These are phyloP conservation scores for Caenorhabditis doughertyi DNA, from an alignment of 2,888 invertebrate genomes.

Conservation along the genomic window DNA sequence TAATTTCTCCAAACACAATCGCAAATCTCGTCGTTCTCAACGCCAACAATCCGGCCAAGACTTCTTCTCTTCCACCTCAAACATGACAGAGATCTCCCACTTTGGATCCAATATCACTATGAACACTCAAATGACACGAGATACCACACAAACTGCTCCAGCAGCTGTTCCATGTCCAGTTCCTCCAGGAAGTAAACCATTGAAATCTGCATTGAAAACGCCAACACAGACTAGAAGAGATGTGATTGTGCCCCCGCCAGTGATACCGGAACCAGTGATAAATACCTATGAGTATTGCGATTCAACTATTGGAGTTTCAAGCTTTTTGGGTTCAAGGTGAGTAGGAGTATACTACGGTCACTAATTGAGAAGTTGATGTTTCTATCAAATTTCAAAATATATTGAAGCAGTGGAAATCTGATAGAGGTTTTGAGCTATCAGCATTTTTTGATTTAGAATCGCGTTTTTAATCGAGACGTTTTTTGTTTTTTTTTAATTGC, in stretches of 20 bases:
- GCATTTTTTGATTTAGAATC: too few relatives aligned
- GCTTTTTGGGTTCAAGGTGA: conserved; percentile 60
- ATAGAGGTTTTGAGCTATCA: too few relatives aligned
- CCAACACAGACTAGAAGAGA: conserved; percentile 43
- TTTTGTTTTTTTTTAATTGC: not conserved
- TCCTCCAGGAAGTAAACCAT: conserved; percentile 42
- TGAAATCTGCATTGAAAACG: conserved; percentile 73
- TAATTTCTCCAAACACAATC: conserved; percentile 74
- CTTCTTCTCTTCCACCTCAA: conserved; percentile 69
- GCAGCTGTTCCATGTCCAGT: conserved; percentile 52
- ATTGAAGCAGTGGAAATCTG: too few relatives aligned
- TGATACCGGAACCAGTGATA: conserved; percentile 27
- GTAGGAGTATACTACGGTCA: too few relatives aligned
- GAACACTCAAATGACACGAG: conserved; percentile 61
- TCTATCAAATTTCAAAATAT: too few relatives aligned
- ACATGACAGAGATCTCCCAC: conserved; percentile 67
- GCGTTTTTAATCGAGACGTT: not conserved
- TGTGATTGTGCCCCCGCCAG: conserved; percentile 16
- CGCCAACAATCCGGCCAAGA: conserved; percentile 56
- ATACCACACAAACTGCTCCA: conserved; percentile 57
- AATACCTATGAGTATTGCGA: conserved; percentile 71
- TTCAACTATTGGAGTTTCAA: conserved; percentile 67
- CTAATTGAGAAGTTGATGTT: too few relatives aligned
- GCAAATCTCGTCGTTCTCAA: conserved; percentile 47
- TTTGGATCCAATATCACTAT: conserved; percentile 66